Evolutionary conservation across 2,113 vertebrate genomes (phyloP).

Genomic region (Pelodiscus sinensis): DNA sequence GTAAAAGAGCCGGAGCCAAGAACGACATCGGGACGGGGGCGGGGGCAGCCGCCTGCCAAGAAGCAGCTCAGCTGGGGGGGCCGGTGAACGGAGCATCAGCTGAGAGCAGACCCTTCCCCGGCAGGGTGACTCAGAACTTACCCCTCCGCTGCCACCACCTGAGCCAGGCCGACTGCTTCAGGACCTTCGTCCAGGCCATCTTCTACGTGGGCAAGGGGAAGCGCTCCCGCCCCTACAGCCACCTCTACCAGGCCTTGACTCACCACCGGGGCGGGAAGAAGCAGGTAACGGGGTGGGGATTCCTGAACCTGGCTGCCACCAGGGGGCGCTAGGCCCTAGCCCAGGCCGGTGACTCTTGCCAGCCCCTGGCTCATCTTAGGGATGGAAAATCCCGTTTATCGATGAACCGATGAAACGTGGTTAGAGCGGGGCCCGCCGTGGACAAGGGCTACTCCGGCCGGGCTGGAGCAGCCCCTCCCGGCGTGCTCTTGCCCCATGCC

Average conservation of each 20-base stretch:
- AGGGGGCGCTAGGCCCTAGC: not conserved
- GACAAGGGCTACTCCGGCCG: no score
- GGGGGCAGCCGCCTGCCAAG: no score
- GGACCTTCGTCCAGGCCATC: constrained; percentile 84
- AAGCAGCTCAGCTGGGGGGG: no score
- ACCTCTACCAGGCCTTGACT: constrained; percentile 87
- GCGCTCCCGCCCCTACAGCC: constrained; percentile 85
- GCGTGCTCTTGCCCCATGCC: no score
- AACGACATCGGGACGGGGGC: not conserved
- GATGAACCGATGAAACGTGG: no score
- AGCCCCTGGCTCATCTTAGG: no score
- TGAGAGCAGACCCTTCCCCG: not conserved
- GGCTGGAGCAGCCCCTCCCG: no score
- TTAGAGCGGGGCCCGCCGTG: no score
- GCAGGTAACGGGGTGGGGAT: constrained; percentile 22
- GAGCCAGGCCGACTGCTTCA: constrained; percentile 80
- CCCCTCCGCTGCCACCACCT: constrained; percentile 80
- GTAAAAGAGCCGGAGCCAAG: not conserved
- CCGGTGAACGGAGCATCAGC: fast-evolving
- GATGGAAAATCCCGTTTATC: no score
- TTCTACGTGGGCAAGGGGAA: constrained; percentile 96
- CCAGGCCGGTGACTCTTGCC: no score
- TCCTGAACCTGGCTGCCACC: fast-evolving
- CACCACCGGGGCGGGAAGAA: constrained; percentile 76
- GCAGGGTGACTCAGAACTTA: constrained; percentile 88